Base-by-base conservation (phyloP, 2,113 vertebrate genomes). In the Vireo altiloquus region DNA sequence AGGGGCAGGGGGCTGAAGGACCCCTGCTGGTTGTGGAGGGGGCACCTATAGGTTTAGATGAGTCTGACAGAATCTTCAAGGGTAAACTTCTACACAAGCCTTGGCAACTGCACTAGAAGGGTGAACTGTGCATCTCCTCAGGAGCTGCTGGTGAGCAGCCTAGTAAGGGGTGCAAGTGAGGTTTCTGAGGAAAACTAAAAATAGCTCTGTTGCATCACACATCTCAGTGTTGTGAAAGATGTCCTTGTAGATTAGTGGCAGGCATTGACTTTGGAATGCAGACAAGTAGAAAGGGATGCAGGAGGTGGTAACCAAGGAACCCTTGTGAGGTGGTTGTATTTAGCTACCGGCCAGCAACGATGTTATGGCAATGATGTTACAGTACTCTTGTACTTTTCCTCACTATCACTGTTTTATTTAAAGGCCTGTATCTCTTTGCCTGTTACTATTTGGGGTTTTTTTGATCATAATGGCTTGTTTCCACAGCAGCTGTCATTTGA, bases 321-420 rank as follows among this genome's bases (percentile, higher is more conserved):
- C 15, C 28, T 37, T 39, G 15, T 0, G 0, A 69, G 70, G 46
- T n/a, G 22, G 3, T 27, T 87, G 40, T 37, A 3, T 87, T 87
- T 57, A 71, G 47, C 23, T 46, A 27, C 47, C 24, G 50, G 39
- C 19, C 23, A 9, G 49, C 33, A 12, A 23, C 33, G 46, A 21
- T 46, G 23, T 20, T 65, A 2, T 27, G 50, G 56, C 35, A 50
- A 1, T 35, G 15, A 14, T 37, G 33, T 61, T 66, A 12, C 6
- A 33, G 44, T 37, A 11, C 11, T 49, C 44, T 61, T 5, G 1
- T 28, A 30, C 57, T 33, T 79, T 56, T n/a, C 15, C 35, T 88
- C 40, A 19, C 17, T 40, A 22, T 50, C 21, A 7, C 13, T 46
- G 0, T 27, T 59, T 39, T 22, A 42, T 65, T 14, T 70, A 14